These are phyloP conservation scores for Halcyon badia DNA, from an alignment of 2,797 vertebrate genomes.

Conservation along the genomic window DNA sequence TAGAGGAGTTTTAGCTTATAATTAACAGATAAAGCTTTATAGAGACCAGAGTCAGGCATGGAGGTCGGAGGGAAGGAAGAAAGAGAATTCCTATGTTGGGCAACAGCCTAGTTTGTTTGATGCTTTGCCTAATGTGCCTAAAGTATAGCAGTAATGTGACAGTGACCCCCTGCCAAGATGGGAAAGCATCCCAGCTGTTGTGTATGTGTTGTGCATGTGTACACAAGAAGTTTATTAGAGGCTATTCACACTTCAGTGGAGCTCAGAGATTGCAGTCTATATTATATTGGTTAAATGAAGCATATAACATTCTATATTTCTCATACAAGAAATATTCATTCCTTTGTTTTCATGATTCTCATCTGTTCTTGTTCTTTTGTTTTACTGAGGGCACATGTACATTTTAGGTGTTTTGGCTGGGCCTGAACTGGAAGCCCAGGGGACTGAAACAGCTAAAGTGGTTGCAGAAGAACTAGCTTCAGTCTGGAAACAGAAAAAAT, in stretches of 20 bases:
- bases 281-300: constrained; percentile 63
- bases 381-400: background rate
- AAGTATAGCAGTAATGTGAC: constrained; percentile 31
- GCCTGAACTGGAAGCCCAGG: background rate
- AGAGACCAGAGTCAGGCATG: background rate
- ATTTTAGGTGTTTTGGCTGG: background rate
- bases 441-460: background rate
- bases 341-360: constrained; percentile 32
- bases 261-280: constrained; percentile 41
- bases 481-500: background rate
- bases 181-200: constrained; percentile 65
- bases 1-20: background rate
- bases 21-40: background rate
- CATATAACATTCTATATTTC: constrained; percentile 49
- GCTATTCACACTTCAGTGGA: constrained; percentile 59
- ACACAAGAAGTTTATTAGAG: constrained; percentile 66
- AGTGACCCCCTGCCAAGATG: constrained; percentile 55
- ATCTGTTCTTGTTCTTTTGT: constrained; percentile 33
- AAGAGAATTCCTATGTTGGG: background rate
- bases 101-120: background rate
- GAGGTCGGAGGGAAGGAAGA: background rate
- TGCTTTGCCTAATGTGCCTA: constrained; percentile 44
- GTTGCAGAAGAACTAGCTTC: background rate
- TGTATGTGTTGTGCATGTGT: constrained; percentile 64
- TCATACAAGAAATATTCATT: constrained; percentile 34